Evolutionary conservation across 2,113 vertebrate genomes (phyloP), one percentile per base, ranked within the genome.

Genomic region (Larimichthys polyactis): DNA sequence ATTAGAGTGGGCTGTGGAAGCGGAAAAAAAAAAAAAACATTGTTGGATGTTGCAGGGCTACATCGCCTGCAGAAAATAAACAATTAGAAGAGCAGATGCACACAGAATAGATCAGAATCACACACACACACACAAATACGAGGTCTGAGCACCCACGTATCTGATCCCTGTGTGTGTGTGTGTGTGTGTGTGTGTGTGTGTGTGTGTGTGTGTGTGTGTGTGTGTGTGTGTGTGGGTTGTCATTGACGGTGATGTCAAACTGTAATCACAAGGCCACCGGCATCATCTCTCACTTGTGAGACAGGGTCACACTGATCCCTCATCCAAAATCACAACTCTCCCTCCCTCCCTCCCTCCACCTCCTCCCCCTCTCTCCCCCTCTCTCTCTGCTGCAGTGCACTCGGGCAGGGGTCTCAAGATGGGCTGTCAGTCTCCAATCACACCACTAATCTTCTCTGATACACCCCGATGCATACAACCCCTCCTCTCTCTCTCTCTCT

Each of bases 361-460:
- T 22, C 32, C 52, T 24, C 19, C 54, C 54, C 19, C 46, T 5
- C 43, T 27, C 40, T 11, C 3, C 73, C 70, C 14, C 65, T 44
- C 77, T 22, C 52, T 36, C 74, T 71, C 78, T 89, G 88, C 90
- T 91, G 93, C 91, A 94, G 89, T 90, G 84, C 77, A 64, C 83
- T 75, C 69, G 49, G n/a, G 60, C 66, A 24, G 79, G 84, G 84
- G 80, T 87, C 81, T 89, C n/a, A 16, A 65, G 81, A 76, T 20
- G 84, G 43, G 43, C 87, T 86, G 90, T 87, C 88, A 88, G 71
- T 81, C 85, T 86, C 73, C 85, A 71, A 43, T 71, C 89, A 84
- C 77, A 74, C 81, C 78, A 27, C 54, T 82, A 79, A 90, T 85
- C 76, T 24, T 29, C 74, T 69, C 65, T 57, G 65, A 85, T 82